A percentile compares a stretch with the other conserved stretches of the same genome.
Evolutionary conservation across 2,888 invertebrate genomes (phyloP).

Genomic region (Geotrupes spiniger): DNA sequence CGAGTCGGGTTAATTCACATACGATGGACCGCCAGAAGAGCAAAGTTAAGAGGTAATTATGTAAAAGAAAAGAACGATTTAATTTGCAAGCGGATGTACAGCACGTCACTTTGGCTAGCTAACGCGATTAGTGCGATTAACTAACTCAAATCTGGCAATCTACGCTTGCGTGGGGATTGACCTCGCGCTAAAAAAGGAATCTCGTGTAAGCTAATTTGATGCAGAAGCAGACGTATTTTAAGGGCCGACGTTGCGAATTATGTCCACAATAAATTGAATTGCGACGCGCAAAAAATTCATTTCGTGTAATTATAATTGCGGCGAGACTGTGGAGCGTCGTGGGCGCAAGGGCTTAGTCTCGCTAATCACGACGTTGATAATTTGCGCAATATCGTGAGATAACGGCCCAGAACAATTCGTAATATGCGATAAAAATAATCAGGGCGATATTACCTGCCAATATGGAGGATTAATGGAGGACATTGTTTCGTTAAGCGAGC

Average conservation of each 20-base stretch:
- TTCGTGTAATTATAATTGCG: too few relatives aligned
- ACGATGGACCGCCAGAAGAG: constrained; percentile 35
- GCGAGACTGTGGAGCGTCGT: background rate
- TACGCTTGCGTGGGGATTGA: background rate
- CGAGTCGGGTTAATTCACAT: constrained; percentile 44
- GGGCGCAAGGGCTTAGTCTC: constrained; percentile 25
- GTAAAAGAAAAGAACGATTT: constrained; percentile 47
- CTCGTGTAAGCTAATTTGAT: too few relatives aligned
- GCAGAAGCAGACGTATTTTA: too few relatives aligned
- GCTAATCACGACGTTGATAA: constrained; percentile 30
- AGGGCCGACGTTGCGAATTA: too few relatives aligned
- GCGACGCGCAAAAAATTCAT: too few relatives aligned
- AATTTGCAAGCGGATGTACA: constrained; percentile 37
- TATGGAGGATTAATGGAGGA: constrained; percentile 48
- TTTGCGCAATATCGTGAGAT: constrained; percentile 27
- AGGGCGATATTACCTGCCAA: constrained; percentile 49
- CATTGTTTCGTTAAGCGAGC: constrained; percentile 45
- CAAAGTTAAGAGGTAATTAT: constrained; percentile 48
- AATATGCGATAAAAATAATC: constrained; percentile 48
- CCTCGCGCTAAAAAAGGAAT: background rate
- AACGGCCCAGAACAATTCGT: constrained; percentile 39
- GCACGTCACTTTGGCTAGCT: constrained; percentile 26
- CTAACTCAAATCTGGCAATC: constrained; percentile 5
- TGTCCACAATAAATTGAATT: too few relatives aligned
- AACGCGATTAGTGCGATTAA: constrained; percentile 19